Evolutionary conservation across 2,113 vertebrate species (phyloP), one percentile per base, ranked within the genome.

Genomic region (Macroglossus sobrinus): DNA sequence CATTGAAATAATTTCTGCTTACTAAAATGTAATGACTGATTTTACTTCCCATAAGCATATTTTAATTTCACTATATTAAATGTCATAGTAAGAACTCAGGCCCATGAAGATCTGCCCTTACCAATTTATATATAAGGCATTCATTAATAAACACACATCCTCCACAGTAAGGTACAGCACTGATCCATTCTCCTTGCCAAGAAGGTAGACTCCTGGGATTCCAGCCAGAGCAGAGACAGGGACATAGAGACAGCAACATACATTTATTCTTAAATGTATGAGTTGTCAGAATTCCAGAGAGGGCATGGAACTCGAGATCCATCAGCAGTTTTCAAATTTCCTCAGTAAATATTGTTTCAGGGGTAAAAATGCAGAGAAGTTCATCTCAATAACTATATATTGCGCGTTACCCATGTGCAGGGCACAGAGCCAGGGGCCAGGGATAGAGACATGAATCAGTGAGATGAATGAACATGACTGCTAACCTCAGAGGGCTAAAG

Each of bases 31-130:
- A 84, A 38, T 33, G 57, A 94, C n/a, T 7, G 30, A 22, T 47
- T 86, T 78, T 89, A 50, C 33, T 94, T 94, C 21, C 68, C 50
- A 78, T 30, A 55, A 93, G 43, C 47, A 50, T 50, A 66, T 82
- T 59, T 95, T 57, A 81, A 94, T 97, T 95, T 93, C 69, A 81
- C 30, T 90, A 45, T 88, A 50, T 28, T 78, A 55, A 80, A 59
- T 71, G 47, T 35, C 75, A 95, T 26, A 78, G 28, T 53, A 84
- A 96, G 71, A 45, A 86, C 61, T 43, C 63, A 53, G 38, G 30
- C 19, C 55, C 40, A 59, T 92, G 71, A 43, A 63, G 28, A 76
- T 38, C 55, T 79, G 72, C 71, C 53, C 45, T 96, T 90, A 45
- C 15, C 43, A 19, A 72, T 76, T 68, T 90, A 57, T 28, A 30